Evolutionary conservation across 1,140 invertebrate species (phyloP).

Genomic region (Drosophila lacertosa): DNA sequence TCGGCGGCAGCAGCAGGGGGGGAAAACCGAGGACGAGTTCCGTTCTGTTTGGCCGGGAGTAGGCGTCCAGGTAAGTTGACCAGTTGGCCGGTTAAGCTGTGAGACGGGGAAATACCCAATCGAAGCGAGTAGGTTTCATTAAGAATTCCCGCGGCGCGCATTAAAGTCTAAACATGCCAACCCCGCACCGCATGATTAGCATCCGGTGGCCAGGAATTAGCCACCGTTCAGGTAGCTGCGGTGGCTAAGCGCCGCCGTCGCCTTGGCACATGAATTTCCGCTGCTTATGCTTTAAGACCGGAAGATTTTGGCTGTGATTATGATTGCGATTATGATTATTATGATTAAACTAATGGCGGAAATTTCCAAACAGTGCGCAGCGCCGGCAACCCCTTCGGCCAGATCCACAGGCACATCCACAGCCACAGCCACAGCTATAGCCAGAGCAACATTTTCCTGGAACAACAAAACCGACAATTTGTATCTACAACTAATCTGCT

Average conservation of each 20-base stretch:
- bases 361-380: slow-evolving; percentile 58
- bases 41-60: not conserved
- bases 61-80: slow-evolving; percentile 49
- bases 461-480: slow-evolving; percentile 48
- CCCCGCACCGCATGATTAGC: slow-evolving; percentile 66
- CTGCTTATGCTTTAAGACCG: slow-evolving; percentile 67
- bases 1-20: slow-evolving; percentile 25
- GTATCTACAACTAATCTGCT: slow-evolving; percentile 77
- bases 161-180: slow-evolving; percentile 83
- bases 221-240: slow-evolving; percentile 31
- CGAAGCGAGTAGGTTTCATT: slow-evolving; percentile 61
- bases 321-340: slow-evolving; percentile 56
- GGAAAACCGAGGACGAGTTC: slow-evolving; percentile 49
- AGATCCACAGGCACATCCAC: not conserved
- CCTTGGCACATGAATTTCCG: slow-evolving; percentile 66
- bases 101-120: slow-evolving; percentile 53
- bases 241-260: slow-evolving; percentile 65
- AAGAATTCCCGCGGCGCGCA: slow-evolving; percentile 79
- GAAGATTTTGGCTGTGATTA: slow-evolving; percentile 76
- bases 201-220: slow-evolving; percentile 49
- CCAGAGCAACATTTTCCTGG: slow-evolving; percentile 17
- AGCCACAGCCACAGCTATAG: slow-evolving; percentile 11
- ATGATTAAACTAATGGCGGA: slow-evolving; percentile 77
- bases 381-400: slow-evolving; percentile 29
- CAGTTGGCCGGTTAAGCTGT: slow-evolving; percentile 24